A percentile compares a stretch with the other conserved stretches of the same genome.
Conservation (phyloP, 2,888 invertebrate species). For the Sepiola atlantica region DNA sequence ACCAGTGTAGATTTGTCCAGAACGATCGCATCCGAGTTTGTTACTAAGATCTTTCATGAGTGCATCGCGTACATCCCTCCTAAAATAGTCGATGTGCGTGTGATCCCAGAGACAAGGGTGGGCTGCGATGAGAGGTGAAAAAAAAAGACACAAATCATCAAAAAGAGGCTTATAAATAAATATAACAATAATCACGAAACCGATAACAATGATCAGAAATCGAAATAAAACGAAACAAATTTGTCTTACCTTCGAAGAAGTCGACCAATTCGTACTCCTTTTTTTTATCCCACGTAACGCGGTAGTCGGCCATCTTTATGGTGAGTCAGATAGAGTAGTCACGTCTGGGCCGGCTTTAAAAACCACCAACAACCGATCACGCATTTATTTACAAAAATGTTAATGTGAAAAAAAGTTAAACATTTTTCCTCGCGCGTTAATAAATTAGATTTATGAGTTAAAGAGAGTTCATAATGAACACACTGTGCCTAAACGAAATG, state of each 20-base stretch:
- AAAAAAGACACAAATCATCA: background rate
- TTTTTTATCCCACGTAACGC: constrained; percentile 46
- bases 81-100: constrained; percentile 34
- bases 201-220: background rate
- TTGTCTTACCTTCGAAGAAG: constrained; percentile 38
- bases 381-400: background rate
- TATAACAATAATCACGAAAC: background rate
- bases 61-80: constrained; percentile 3
- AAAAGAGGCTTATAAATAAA: background rate
- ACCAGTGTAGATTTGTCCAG: constrained; percentile 35
- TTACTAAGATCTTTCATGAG: constrained; percentile 36
- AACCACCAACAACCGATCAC: background rate
- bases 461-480: background rate
- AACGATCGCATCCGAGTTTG: constrained; percentile 33
- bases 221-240: background rate
- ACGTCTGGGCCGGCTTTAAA: background rate
- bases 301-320: constrained; percentile 42
- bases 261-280: constrained; percentile 38
- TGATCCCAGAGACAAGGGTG: constrained; percentile 45
- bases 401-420: background rate
- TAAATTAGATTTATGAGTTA: background rate
- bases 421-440: background rate
- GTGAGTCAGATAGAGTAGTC: background rate
- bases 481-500: background rate
- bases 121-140: background rate